Conservation (phyloP, 1,140 invertebrate genomes). For the Lasioglossum albipes region DNA sequence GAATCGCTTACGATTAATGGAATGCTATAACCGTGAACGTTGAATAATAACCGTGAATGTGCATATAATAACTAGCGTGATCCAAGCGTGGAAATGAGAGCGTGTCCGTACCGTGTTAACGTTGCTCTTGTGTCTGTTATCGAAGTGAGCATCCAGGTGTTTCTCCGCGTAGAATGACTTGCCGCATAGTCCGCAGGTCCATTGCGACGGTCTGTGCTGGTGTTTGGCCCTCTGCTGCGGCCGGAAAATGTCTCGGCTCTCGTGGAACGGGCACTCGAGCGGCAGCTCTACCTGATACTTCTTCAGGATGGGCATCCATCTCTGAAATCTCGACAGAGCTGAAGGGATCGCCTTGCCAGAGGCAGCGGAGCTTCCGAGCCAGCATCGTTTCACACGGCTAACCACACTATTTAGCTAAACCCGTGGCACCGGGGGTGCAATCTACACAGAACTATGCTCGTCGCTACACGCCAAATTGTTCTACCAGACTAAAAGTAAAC, state of each 20-base stretch:
- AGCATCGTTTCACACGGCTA: too few relatives aligned
- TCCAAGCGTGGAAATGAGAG: too few relatives aligned
- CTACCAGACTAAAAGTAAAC: neutral
- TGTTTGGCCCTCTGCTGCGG: slow-evolving; percentile 91
- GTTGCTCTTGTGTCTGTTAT: slow-evolving; percentile 91
- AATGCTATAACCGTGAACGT: too few relatives aligned
- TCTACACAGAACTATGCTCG: neutral
- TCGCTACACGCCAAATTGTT: neutral
- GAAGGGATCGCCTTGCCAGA: neutral
- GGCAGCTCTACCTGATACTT: slow-evolving; percentile 90
- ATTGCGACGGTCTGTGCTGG: slow-evolving; percentile 90
- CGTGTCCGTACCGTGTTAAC: slow-evolving; percentile 87
- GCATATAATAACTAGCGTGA: too few relatives aligned
- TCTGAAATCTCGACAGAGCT: slow-evolving; percentile 78
- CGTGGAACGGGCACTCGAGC: slow-evolving; percentile 93
- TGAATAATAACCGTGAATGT: too few relatives aligned
- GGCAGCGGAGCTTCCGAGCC: too few relatives aligned
- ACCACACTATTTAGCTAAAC: too few relatives aligned
- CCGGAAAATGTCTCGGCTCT: slow-evolving; percentile 91
- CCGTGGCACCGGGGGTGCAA: too few relatives aligned
- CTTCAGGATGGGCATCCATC: slow-evolving; percentile 93
- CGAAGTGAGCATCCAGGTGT: slow-evolving; percentile 94
- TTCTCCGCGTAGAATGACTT: slow-evolving; percentile 95
- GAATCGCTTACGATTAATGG: too few relatives aligned
- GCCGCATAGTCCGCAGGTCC: slow-evolving; percentile 95